Percentiles rank a stretch among this genome's conserved stretches.
phyloP scores from a whole-genome alignment of 2,797 vertebrate genomes.

The Anas acuta region DNA sequence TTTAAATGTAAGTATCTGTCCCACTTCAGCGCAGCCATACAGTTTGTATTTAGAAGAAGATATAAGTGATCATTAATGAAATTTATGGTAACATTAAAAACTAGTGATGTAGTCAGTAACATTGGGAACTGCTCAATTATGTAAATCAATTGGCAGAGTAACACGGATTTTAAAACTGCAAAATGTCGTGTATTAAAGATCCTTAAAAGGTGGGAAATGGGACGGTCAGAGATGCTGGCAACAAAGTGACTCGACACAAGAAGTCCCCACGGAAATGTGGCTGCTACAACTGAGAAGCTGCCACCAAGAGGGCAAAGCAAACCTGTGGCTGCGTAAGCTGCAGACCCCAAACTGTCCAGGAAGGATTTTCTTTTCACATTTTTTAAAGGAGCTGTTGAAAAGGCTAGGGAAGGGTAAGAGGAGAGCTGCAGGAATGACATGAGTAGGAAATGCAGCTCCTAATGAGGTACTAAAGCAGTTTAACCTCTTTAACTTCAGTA shows the following conservation, averaged over 20 bases:
- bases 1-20: constrained; percentile 30
- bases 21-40: constrained; percentile 11
- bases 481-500: background rate
- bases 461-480: too few relatives aligned
- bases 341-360: background rate
- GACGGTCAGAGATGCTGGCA: background rate
- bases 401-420: background rate
- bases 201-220: background rate
- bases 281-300: background rate
- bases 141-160: constrained; percentile 1
- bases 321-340: background rate
- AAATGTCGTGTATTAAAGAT: background rate
- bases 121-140: constrained; percentile 13
- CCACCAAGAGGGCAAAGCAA: background rate
- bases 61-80: constrained; percentile 41
- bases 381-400: background rate
- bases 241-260: background rate
- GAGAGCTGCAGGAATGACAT: background rate
- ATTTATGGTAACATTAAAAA: constrained; percentile 43
- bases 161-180: background rate
- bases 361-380: background rate
- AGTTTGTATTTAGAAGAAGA: constrained; percentile 15
- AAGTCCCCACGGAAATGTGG: background rate
- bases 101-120: constrained; percentile 34
- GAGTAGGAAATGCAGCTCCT: background rate